A percentile compares a stretch with the other conserved stretches of the same genome.
phyloP scores from a whole-genome alignment of 2,888 invertebrate species.

The Lissonota sp. region DNA sequence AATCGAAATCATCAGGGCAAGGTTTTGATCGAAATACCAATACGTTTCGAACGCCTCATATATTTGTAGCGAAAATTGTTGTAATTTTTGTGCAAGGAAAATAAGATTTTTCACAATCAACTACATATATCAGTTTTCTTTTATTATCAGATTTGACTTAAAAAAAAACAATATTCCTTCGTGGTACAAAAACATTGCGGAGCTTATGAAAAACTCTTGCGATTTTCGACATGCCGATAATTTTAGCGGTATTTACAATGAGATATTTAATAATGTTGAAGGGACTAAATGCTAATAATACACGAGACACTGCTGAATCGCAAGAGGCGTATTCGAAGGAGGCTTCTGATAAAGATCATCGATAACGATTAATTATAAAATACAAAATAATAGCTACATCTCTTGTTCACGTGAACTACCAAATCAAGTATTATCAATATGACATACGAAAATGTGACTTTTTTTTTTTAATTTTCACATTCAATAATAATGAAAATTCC shows the following conservation, averaged over 20 bases:
- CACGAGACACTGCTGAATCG: conserved; percentile 30
- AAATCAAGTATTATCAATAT: conserved; percentile 66
- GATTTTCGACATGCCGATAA: conserved; percentile 14
- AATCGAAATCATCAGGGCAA: no score
- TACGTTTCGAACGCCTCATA: no score
- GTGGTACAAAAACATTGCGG: conserved; percentile 2
- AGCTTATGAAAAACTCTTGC: not conserved
- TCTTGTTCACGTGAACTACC: conserved; percentile 61
- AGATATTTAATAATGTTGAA: conserved; percentile 7
- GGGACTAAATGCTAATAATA: conserved; percentile 58
- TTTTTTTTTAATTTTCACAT: conserved; percentile 45
- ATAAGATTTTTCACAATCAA: not conserved
- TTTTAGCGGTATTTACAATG: conserved; percentile 46
- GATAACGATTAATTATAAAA: not conserved
- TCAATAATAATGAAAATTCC: conserved; percentile 49
- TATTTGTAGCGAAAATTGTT: no score
- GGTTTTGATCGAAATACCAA: no score
- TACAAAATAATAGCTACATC: conserved; percentile 35
- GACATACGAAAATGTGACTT: conserved; percentile 67
- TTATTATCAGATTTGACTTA: not conserved
- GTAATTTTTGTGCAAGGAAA: no score
- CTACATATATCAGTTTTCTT: not conserved
- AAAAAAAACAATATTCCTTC: not conserved
- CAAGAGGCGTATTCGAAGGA: not conserved
- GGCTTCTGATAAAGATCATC: not conserved